Conservation (phyloP, 2,113 vertebrate genomes). For the Melanostigma gelatinosum region DNA sequence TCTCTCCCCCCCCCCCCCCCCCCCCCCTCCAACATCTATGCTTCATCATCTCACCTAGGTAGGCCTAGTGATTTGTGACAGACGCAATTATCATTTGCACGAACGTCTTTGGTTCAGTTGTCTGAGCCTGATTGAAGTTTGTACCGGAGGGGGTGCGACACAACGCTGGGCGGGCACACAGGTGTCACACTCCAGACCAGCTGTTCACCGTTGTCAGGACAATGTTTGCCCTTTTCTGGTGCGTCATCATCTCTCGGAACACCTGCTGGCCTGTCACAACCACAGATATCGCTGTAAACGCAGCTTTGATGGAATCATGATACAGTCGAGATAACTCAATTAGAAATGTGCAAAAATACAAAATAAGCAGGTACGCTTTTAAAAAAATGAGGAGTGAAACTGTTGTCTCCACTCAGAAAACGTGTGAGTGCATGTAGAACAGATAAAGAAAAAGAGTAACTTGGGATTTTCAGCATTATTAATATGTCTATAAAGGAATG, state of each 20-base stretch:
- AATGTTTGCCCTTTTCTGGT: slow-evolving; percentile 75
- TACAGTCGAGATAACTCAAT: slow-evolving; percentile 16
- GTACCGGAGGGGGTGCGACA: slow-evolving; percentile 50
- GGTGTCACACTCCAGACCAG: slow-evolving; percentile 68
- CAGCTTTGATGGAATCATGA: slow-evolving; percentile 62
- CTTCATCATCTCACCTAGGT: slow-evolving; percentile 25
- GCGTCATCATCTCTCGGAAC: slow-evolving; percentile 66
- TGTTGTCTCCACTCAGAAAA: neutral
- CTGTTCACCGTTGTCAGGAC: slow-evolving; percentile 76
- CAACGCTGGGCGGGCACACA: slow-evolving; percentile 61
- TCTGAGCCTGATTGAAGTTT: slow-evolving; percentile 73
- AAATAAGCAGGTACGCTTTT: neutral
- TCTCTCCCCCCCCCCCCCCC: slow-evolving; percentile 29
- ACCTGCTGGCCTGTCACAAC: slow-evolving; percentile 77
- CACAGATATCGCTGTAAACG: slow-evolving; percentile 41
- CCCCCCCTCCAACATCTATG: slow-evolving; percentile 30
- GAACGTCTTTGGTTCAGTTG: slow-evolving; percentile 45
- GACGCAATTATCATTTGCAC: slow-evolving; percentile 57
- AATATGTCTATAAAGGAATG: neutral
- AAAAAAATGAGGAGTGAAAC: neutral
- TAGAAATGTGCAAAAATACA: slow-evolving; percentile 11
- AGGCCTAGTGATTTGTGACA: slow-evolving; percentile 66
- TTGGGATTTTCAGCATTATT: neutral
- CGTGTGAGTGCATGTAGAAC: neutral
- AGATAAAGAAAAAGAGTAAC: neutral